Base-by-base conservation (phyloP, 2,888 invertebrate species). In the Oligia latruncula region DNA sequence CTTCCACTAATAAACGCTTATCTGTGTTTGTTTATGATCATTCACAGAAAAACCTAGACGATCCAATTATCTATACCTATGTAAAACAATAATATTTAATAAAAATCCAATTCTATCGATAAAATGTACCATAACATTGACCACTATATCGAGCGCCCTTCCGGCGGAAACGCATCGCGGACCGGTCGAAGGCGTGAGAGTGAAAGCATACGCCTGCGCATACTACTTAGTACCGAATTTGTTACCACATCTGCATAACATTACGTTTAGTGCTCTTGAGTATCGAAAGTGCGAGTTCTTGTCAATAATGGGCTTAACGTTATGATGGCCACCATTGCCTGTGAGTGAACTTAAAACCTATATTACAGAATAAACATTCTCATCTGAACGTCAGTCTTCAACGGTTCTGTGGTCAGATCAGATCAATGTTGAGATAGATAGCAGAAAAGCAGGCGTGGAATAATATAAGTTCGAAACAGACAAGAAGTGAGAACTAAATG, bases 141-240 rank as follows among this genome's bases (percentile, higher is more conserved):
- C 84, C 84, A 74, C 76, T 80, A 49, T 78, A 81, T 71, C 73
- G 71, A 80, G 73, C 73, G 84, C 80, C 88, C 87, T 89, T 90
- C 90, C 89, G 85, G 86, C 89, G 92, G 92, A 93, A 91, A 90
- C 90, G 88, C 89, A 88, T 89, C 85, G 81, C 74, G 52, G 88
- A 88, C 87, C 86, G 81, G 84, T 82, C 81, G 72, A 90, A 91
- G 91, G 89, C 78, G 77, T 70, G 92, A 94, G 91, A 94, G 94
- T 94, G 94, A 94, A 94, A 94, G 94, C 92, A 88, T 83, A 83
- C 80, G 88, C 79, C 73, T 77, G 82, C 85, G 81, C 86, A 87
- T 81, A 85, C 87, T 85, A 83, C 82, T 81, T 83, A 77, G 82
- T 85, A 88, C 83, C 88, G 74, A 90, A 91, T 89, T 88, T 85